phyloP scores from a whole-genome alignment of 2,888 invertebrate species.

The Synanthedon formicaeformis region DNA sequence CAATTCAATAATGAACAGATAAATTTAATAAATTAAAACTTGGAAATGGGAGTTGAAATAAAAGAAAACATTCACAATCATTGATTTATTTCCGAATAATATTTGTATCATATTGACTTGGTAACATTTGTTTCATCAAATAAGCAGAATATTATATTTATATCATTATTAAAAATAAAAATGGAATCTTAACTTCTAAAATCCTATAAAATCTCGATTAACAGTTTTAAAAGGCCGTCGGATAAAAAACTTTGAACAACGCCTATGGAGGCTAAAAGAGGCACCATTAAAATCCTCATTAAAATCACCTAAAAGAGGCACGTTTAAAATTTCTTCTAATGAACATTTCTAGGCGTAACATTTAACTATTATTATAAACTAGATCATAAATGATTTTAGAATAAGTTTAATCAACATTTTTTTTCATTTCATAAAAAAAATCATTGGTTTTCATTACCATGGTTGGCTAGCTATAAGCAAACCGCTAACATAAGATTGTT shows the following conservation, averaged over 20 bases:
- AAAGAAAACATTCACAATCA: too few relatives aligned
- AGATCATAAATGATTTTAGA: not conserved
- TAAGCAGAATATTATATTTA: conserved; percentile 48
- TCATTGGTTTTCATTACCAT: too few relatives aligned
- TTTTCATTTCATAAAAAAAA: too few relatives aligned
- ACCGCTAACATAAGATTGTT: too few relatives aligned
- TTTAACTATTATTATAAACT: conserved; percentile 7
- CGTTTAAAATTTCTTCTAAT: conserved; percentile 25
- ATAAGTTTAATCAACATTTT: too few relatives aligned
- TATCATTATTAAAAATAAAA: conserved; percentile 29
- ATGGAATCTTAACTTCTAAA: not conserved
- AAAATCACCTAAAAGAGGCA: conserved; percentile 36
- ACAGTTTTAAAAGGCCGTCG: not conserved
- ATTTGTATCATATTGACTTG: too few relatives aligned
- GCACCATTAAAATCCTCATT: conserved; percentile 35
- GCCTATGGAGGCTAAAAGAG: conserved; percentile 10
- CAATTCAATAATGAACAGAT: too few relatives aligned
- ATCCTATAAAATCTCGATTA: not conserved
- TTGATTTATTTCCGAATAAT: too few relatives aligned
- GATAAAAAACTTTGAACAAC: not conserved
- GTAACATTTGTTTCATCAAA: conserved; percentile 18
- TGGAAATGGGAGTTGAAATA: too few relatives aligned
- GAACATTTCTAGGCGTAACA: conserved; percentile 43
- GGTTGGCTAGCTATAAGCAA: too few relatives aligned
- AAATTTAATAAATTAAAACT: too few relatives aligned